These are phyloP conservation scores for Scomber scombrus DNA, from an alignment of 2,113 vertebrate genomes.

Conservation along the genomic window DNA sequence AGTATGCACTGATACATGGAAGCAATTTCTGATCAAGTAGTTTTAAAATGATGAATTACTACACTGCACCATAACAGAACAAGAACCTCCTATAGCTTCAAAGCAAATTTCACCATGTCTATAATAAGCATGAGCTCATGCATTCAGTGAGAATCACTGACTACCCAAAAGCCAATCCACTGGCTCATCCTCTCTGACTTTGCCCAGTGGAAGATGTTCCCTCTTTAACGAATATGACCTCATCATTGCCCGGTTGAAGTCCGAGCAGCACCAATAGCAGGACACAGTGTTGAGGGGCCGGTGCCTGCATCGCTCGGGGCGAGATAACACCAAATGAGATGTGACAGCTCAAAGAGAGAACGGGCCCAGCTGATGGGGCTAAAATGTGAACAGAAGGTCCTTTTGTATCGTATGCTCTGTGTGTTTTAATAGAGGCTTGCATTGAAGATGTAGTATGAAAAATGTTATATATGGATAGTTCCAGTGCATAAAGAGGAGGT, in stretches of 20 bases:
- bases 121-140: constrained; percentile 14
- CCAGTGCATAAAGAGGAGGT: not conserved
- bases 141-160: constrained; percentile 2
- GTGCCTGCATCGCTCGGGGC: constrained; percentile 71
- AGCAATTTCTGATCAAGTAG: too few species aligned
- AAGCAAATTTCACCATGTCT: not conserved
- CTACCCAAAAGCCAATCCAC: constrained; percentile 38
- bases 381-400: constrained; percentile 66
- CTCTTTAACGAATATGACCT: constrained; percentile 74
- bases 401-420: constrained; percentile 35
- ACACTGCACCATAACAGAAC: not conserved
- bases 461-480: not conserved
- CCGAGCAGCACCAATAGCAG: constrained; percentile 64
- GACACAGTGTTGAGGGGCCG: constrained; percentile 59
- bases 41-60: not conserved
- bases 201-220: constrained; percentile 77
- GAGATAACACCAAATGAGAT: constrained; percentile 76
- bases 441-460: not conserved
- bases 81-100: not conserved
- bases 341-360: constrained; percentile 81
- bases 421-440: constrained; percentile 5
- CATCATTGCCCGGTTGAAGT: constrained; percentile 66
- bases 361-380: constrained; percentile 69
- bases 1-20: too few species aligned
- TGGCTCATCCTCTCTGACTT: constrained; percentile 71